These are phyloP conservation scores for Cephus spinipes DNA, from an alignment of 2,888 invertebrate genomes.

Conservation along the genomic window DNA sequence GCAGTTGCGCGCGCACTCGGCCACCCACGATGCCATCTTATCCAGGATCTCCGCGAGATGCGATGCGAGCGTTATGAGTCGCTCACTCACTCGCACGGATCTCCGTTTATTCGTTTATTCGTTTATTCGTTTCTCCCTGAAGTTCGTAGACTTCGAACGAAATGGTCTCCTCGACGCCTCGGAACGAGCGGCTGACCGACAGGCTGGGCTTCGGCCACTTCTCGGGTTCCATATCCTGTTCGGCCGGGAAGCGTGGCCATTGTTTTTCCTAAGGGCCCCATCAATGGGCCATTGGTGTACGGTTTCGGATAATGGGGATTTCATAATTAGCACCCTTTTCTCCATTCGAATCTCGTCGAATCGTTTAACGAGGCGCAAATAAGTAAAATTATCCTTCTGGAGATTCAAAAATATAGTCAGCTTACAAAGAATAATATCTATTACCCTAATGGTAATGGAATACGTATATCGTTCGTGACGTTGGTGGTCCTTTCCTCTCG, in stretches of 20 bases:
- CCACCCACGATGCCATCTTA: slow-evolving; percentile 65
- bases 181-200: slow-evolving; percentile 13
- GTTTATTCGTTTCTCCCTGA: background rate
- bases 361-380: background rate
- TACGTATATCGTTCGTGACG: slow-evolving; percentile 32
- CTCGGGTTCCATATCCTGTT: slow-evolving; percentile 63
- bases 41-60: slow-evolving; percentile 56
- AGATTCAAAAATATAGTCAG: background rate
- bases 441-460: slow-evolving; percentile 1
- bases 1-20: slow-evolving; percentile 41
- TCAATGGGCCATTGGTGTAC: background rate
- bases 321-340: slow-evolving; percentile 5
- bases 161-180: background rate
- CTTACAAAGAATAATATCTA: background rate
- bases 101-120: background rate
- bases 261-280: background rate
- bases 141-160: background rate
- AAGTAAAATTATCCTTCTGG: background rate
- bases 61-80: slow-evolving; percentile 36
- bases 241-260: slow-evolving; percentile 4
- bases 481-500: slow-evolving; percentile 46
- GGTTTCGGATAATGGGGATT: slow-evolving; percentile 1
- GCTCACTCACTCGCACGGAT: slow-evolving; percentile 28
- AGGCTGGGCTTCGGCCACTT: slow-evolving; percentile 38
- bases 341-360: background rate